Base-by-base conservation (phyloP, 1,140 invertebrate species). In the Drosophila ironensis region DNA sequence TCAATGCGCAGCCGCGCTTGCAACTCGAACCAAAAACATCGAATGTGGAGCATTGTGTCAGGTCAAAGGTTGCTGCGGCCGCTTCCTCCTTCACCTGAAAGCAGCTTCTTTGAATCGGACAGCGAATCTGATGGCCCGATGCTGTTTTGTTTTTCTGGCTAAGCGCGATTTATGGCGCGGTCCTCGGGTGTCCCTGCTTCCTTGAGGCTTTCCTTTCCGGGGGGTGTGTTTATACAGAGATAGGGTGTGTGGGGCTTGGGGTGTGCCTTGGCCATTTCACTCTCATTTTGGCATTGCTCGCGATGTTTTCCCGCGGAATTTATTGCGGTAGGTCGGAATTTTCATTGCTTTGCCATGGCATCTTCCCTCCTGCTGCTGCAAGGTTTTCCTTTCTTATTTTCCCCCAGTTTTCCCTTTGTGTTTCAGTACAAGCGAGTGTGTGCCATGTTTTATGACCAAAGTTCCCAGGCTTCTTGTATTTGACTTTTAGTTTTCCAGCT, bases 271-370 rank as follows among this genome's bases (percentile, higher is more conserved):
- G 57, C 64, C 51, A 76, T 82, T 82, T 82, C 68, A 72, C 80
- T 86, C 71, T 68, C 61, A 78, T 84, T 84, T 80, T 54, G 74
- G 50, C 67, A 68, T 33, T 35, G 38, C 28, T 72, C 42, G 56
- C 69, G 50, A 47, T 61, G 54, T 44, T 60, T 64, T 45, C 24
- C 44, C 72, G 75, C 54, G 81, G 72, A 81, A 88, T 88, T 88
- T 88, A 78, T 88, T 88, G 84, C 52, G 84, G 84, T 74, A 88
- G 84, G 84, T 88, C 84, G 84, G 84, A 78, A 87, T 70, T 88
- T 88, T 88, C 75, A 87, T 86, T 86, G 70, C 70, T 72, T 72
- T 63, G 14, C 38, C 33, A 6, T 1, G 20, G 3, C 4, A 3
- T 40, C 27, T 11, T 5, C n/a, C 11, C 30, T 12, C 30, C 14